Conservation (phyloP, 2,113 vertebrate species). For the Pseudopodoces humilis region DNA sequence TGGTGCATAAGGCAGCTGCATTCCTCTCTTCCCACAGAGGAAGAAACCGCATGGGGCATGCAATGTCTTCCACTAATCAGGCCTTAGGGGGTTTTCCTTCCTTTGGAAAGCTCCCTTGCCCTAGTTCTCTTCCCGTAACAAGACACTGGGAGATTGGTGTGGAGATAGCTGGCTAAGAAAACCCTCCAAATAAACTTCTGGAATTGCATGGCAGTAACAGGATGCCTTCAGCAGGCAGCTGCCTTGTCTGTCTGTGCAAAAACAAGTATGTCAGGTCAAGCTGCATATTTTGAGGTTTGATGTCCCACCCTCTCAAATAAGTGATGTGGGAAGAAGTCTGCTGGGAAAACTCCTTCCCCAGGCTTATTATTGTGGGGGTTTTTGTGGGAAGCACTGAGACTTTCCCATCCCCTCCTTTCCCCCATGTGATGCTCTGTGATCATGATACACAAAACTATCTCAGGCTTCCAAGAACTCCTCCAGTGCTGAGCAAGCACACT, state of each 20-base stretch:
- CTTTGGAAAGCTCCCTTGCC: conserved; percentile 21
- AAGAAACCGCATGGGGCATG: not conserved
- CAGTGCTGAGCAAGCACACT: conserved; percentile 26
- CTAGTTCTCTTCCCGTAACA: conserved; percentile 1
- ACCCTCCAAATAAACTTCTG: conserved; percentile 18
- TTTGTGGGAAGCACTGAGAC: conserved; percentile 55
- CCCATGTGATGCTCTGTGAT: conserved; percentile 40
- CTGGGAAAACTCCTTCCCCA: conserved; percentile 57
- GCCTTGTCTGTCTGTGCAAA: conserved; percentile 39
- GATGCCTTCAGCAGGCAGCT: conserved; percentile 37
- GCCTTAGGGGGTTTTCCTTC: not conserved
- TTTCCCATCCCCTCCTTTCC: conserved; percentile 56
- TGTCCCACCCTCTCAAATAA: conserved; percentile 51
- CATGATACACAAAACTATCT: conserved; percentile 26
- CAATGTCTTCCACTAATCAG: not conserved
- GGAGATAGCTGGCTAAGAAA: conserved; percentile 34
- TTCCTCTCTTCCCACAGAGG: conserved; percentile 19
- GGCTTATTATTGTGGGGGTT: conserved; percentile 45
- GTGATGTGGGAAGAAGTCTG: conserved; percentile 58
- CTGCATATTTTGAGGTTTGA: conserved; percentile 60
- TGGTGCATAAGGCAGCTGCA: not conserved
- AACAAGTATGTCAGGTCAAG: conserved; percentile 61
- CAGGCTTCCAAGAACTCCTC: conserved; percentile 46
- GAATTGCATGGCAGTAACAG: not conserved
- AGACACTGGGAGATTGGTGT: conserved; percentile 17